Conservation (phyloP, 2,113 vertebrate species). For the Neodontobutis hainanensis region DNA sequence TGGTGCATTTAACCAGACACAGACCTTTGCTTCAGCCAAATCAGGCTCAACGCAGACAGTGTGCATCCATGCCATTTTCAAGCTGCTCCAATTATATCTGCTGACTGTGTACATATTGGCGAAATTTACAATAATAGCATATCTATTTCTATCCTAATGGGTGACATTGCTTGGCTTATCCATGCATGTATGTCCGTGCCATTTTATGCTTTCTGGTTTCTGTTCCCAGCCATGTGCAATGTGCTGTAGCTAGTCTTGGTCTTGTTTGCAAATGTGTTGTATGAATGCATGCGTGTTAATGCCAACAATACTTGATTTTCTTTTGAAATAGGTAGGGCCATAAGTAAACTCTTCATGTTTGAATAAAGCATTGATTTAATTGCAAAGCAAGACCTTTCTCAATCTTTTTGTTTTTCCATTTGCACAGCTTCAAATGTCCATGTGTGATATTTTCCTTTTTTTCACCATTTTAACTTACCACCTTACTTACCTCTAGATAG, state of each 20-base stretch:
- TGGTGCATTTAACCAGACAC: slow-evolving; percentile 72
- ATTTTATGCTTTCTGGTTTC: slow-evolving; percentile 59
- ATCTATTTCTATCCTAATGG: slow-evolving; percentile 80
- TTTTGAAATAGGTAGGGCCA: not conserved
- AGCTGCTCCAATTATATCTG: slow-evolving; percentile 76
- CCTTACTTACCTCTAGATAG: too few relatives aligned
- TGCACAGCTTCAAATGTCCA: too few relatives aligned
- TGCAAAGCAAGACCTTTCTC: too few relatives aligned
- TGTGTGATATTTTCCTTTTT: too few relatives aligned
- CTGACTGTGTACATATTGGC: slow-evolving; percentile 68
- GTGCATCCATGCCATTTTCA: slow-evolving; percentile 73
- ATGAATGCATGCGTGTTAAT: slow-evolving; percentile 1
- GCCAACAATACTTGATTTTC: not conserved
- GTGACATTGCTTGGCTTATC: slow-evolving; percentile 75
- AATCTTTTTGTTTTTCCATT: too few relatives aligned
- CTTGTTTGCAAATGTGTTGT: slow-evolving; percentile 29
- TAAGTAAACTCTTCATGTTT: too few relatives aligned
- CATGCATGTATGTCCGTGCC: slow-evolving; percentile 67
- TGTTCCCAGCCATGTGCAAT: slow-evolving; percentile 60
- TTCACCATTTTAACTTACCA: too few relatives aligned
- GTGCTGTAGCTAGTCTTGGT: slow-evolving; percentile 31
- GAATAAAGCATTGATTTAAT: too few relatives aligned
- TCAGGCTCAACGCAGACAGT: slow-evolving; percentile 56
- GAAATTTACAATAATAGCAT: slow-evolving; percentile 73
- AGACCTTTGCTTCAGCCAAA: slow-evolving; percentile 71